phyloP scores from a whole-genome alignment of 2,888 invertebrate genomes.

The Leptodirus hochenwartii region DNA sequence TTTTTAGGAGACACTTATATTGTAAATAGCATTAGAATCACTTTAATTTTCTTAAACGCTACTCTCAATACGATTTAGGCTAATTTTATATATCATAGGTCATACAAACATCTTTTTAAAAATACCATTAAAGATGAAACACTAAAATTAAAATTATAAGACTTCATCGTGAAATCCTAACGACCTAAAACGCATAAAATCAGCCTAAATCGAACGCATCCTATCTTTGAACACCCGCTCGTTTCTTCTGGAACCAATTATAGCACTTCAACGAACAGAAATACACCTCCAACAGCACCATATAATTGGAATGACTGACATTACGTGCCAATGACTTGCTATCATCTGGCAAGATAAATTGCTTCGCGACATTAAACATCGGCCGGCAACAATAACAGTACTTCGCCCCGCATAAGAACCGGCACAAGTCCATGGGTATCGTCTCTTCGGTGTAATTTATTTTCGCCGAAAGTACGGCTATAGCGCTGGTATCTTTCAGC shows the following conservation, averaged over 20 bases:
- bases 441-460: slow-evolving; percentile 34
- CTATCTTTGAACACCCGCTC: slow-evolving; percentile 28
- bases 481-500: slow-evolving; percentile 36
- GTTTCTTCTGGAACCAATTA: slow-evolving; percentile 12
- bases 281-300: slow-evolving; percentile 42
- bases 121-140: no score
- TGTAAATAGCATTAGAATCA: no score
- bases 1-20: no score
- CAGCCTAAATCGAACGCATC: slow-evolving; percentile 29
- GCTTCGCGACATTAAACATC: slow-evolving; percentile 26
- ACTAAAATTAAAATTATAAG: no score
- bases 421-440: slow-evolving; percentile 38
- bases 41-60: no score
- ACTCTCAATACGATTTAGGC: no score
- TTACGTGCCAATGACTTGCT: slow-evolving; percentile 26
- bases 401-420: slow-evolving; percentile 38
- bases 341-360: slow-evolving; percentile 25
- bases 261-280: slow-evolving; percentile 40
- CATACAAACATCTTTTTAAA: no score
- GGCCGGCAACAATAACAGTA: slow-evolving; percentile 42
- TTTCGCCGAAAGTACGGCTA: slow-evolving; percentile 32
- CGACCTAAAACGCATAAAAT: no score
- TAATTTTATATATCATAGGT: no score
- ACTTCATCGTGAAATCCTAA: no score
- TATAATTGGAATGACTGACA: no score